phyloP scores from a whole-genome alignment of 2,113 vertebrate species.

The Gorsachius goisagi region DNA sequence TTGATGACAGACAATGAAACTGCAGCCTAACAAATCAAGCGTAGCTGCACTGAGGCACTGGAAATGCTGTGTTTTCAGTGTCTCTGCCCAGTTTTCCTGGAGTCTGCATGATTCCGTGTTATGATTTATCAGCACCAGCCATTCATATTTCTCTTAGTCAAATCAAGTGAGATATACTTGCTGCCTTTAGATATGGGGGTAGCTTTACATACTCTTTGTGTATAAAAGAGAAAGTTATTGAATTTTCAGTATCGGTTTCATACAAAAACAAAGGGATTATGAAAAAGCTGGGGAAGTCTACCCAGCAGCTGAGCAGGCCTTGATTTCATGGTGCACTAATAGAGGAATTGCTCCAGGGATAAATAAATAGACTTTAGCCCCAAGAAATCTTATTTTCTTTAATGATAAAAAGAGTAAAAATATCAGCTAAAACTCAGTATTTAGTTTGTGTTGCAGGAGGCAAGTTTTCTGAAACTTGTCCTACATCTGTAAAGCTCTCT shows the following conservation, averaged over 20 bases:
- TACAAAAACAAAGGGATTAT: not conserved
- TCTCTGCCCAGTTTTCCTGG: not conserved
- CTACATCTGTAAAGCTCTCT: not conserved
- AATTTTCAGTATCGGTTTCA: not conserved
- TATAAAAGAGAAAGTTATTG: not conserved
- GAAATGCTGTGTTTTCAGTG: not conserved
- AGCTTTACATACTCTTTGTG: not conserved
- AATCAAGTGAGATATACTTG: not conserved
- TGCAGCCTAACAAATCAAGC: not conserved
- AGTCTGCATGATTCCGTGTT: not conserved
- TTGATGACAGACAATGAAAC: not conserved
- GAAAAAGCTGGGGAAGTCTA: not conserved
- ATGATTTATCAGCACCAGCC: not conserved
- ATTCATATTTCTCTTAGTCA: not conserved
- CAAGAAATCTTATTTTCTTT: not conserved
- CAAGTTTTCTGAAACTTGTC: not conserved
- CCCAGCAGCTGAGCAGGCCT: not conserved
- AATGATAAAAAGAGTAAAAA: not conserved
- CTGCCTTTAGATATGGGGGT: not conserved
- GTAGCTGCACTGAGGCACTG: not conserved
- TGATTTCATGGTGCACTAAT: not conserved
- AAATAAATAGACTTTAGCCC: not conserved
- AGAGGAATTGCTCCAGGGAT: not conserved
- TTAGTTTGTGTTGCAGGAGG: not conserved
- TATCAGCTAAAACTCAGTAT: not conserved